Percentiles rank a stretch among this genome's conserved stretches.
These are phyloP conservation scores for Echinometra lucunter DNA, from an alignment of 53 echinoderm and acorn worm species.

Conservation along the genomic window DNA sequence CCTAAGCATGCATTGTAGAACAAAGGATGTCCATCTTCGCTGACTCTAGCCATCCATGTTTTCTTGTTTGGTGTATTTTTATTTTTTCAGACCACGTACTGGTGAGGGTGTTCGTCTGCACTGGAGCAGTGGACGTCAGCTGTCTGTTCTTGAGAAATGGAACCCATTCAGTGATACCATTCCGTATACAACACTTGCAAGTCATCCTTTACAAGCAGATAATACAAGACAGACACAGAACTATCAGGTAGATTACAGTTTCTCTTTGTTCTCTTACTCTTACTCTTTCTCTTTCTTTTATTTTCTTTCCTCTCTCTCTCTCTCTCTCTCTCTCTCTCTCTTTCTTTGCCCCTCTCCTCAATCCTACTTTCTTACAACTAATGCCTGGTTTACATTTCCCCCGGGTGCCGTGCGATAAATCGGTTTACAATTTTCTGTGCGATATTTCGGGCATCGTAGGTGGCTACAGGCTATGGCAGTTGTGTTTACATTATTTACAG, in stretches of 20 bases:
- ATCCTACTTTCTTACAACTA: too few relatives aligned
- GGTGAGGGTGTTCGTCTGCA: conserved; percentile 80
- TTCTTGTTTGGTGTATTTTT: too few relatives aligned
- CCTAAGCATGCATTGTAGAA: too few relatives aligned
- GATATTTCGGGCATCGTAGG: too few relatives aligned
- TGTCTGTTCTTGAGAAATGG: conserved; percentile 86
- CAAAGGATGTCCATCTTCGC: background rate
- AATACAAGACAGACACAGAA: conserved; percentile 72
- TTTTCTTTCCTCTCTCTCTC: background rate
- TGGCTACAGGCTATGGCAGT: too few relatives aligned
- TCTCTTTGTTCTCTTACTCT: background rate
- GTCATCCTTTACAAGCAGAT: conserved; percentile 84
- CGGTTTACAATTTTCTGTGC: too few relatives aligned
- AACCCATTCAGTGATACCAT: conserved; percentile 89
- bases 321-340: background rate
- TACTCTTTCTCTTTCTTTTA: background rate
- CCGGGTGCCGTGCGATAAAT: too few relatives aligned
- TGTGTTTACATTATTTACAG: too few relatives aligned
- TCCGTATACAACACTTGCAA: conserved; percentile 87
- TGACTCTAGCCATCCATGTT: background rate
- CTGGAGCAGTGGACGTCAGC: conserved; percentile 83
- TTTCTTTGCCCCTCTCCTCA: too few relatives aligned
- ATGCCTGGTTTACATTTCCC: too few relatives aligned
- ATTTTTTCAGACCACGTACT: conserved; percentile 80
- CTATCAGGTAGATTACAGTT: conserved; percentile 78